Percentiles rank a stretch among this genome's conserved stretches.
Evolutionary conservation across 1,140 invertebrate species (phyloP).

Genomic region (Achroia grisella): DNA sequence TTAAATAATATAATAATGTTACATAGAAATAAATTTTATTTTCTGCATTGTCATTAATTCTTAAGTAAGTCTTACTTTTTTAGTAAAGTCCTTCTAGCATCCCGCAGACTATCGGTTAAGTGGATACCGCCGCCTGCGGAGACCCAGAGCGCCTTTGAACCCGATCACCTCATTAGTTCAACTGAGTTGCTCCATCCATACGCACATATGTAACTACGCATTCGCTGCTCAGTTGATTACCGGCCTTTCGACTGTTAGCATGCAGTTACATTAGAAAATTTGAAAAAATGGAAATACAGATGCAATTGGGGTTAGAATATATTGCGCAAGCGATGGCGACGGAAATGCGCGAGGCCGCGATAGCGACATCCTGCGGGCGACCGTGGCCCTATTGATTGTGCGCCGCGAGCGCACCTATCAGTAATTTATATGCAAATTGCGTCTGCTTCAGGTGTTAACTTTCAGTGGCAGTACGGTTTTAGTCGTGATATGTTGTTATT

Average conservation of each 20-base stretch:
- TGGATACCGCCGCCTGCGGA: conserved; percentile 45
- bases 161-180: conserved; percentile 65
- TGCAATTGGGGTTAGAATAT: conserved; percentile 15
- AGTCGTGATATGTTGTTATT: conserved; percentile 20
- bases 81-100: conserved; percentile 5
- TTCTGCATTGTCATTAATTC: too few relatives aligned
- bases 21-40: too few relatives aligned
- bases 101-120: conserved; percentile 32
- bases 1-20: too few relatives aligned
- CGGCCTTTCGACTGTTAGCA: conserved; percentile 49
- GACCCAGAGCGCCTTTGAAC: conserved; percentile 56
- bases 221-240: conserved; percentile 45
- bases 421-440: conserved; percentile 62
- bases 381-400: conserved; percentile 62
- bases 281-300: conserved; percentile 14
- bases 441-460: conserved; percentile 42
- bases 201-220: conserved; percentile 42
- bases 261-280: conserved; percentile 23
- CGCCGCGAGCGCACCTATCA: conserved; percentile 44
- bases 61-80: background rate
- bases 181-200: conserved; percentile 46
- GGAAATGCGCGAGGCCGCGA: conserved; percentile 53
- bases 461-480: conserved; percentile 36
- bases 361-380: conserved; percentile 64
- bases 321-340: conserved; percentile 47